Percentiles rank a stretch among this genome's conserved stretches.
These are phyloP conservation scores for Andrena marginata DNA, from an alignment of 2,888 invertebrate genomes.

Conservation along the genomic window DNA sequence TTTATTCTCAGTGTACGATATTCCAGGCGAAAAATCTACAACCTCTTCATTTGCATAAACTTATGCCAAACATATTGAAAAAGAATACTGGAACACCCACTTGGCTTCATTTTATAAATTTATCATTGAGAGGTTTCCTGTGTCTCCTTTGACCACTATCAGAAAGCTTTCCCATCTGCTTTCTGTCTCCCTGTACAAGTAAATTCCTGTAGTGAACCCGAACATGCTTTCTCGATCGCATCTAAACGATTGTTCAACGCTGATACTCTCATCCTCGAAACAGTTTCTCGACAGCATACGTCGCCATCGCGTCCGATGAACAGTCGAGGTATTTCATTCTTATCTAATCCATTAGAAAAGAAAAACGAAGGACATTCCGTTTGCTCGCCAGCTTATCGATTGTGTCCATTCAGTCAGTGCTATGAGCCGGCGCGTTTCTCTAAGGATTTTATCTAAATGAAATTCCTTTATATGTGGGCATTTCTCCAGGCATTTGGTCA, in stretches of 20 bases:
- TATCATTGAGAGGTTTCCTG: background rate
- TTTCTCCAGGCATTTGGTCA: slow-evolving; percentile 6
- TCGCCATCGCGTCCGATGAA: slow-evolving; percentile 11
- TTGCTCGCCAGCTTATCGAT: slow-evolving; percentile 22
- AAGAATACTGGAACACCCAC: too few relatives aligned
- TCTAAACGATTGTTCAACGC: background rate
- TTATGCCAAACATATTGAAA: too few relatives aligned
- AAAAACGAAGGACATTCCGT: slow-evolving; percentile 24
- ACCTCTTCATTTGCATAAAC: background rate
- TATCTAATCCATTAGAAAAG: slow-evolving; percentile 45
- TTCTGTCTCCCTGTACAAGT: background rate
- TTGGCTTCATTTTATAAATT: background rate
- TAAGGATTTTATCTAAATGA: slow-evolving; percentile 44
- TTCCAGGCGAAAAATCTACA: background rate
- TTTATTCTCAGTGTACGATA: background rate
- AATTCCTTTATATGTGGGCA: slow-evolving; percentile 30
- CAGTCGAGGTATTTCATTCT: slow-evolving; percentile 17
- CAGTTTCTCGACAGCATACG: slow-evolving; percentile 4
- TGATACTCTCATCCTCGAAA: background rate
- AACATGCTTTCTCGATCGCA: background rate
- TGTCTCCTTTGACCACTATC: background rate
- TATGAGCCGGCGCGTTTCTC: slow-evolving; percentile 22
- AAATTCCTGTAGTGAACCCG: slow-evolving; percentile 3
- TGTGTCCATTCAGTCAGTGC: slow-evolving; percentile 12
- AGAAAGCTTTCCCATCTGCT: background rate